Percentiles rank a stretch among this genome's conserved stretches.
Evolutionary conservation across 92 coral and sea anemone genomes (phyloP).

Genomic region (Porites rus): DNA sequence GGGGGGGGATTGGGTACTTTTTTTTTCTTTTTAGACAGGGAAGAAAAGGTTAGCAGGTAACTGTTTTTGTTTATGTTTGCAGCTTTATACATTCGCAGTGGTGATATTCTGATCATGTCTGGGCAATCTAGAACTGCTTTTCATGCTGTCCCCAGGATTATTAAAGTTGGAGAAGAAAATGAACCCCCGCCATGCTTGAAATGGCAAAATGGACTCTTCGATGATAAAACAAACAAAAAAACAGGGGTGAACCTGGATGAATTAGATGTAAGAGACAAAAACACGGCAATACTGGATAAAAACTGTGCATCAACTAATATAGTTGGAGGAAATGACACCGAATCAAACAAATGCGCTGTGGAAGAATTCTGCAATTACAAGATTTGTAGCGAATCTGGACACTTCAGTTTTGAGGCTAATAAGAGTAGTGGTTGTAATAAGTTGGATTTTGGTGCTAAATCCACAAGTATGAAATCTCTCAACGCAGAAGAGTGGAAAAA

Average conservation of each 20-base stretch:
- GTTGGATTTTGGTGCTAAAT: conserved; percentile 22
- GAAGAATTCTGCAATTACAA: background rate
- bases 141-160: conserved; percentile 97
- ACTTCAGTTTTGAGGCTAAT: background rate
- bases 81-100: conserved; percentile 95
- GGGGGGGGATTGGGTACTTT: too few relatives aligned
- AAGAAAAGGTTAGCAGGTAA: background rate
- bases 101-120: conserved; percentile 95
- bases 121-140: conserved; percentile 91
- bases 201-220: conserved; percentile 57
- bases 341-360: background rate
- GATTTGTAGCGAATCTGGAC: background rate
- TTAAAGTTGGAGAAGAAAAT: conserved; percentile 74
- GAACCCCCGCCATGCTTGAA: conserved; percentile 81
- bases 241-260: background rate
- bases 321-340: background rate
- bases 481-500: conserved; percentile 79
- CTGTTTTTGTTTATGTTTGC: conserved; percentile 12
- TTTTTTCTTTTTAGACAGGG: too few relatives aligned
- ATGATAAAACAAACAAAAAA: background rate
- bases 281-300: background rate
- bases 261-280: background rate
- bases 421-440: conserved; percentile 14
- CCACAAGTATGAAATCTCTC: conserved; percentile 2
- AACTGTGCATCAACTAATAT: background rate